A percentile compares a stretch with the other conserved stretches of the same genome.
Evolutionary conservation across 2,797 vertebrate species (phyloP).

Genomic region (Cottoperca gobio): DNA sequence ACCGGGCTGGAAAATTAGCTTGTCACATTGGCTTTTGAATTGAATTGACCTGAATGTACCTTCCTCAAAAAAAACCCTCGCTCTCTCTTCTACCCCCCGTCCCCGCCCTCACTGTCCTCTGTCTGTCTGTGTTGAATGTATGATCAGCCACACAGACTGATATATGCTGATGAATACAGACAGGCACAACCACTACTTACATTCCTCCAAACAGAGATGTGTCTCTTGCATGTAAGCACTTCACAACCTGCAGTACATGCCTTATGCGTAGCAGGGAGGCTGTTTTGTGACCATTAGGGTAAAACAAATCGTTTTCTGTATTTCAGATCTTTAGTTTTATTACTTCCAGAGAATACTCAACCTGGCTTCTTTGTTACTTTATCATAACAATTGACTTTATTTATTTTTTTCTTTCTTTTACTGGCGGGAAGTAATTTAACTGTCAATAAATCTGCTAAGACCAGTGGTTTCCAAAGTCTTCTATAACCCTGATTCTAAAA

Average conservation of each 20-base stretch:
- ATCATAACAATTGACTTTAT: neutral
- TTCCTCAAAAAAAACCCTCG: constrained; percentile 38
- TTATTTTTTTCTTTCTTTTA: neutral
- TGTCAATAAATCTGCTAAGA: neutral
- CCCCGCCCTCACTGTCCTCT: neutral
- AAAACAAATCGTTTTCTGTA: neutral
- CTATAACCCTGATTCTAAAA: neutral
- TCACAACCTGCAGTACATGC: neutral
- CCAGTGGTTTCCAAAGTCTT: neutral
- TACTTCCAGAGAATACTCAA: neutral
- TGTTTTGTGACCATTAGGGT: neutral
- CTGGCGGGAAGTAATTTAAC: neutral
- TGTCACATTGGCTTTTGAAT: constrained; percentile 87
- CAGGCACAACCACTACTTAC: constrained; percentile 34
- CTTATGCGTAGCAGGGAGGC: neutral
- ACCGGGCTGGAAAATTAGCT: constrained; percentile 87
- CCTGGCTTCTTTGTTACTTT: neutral
- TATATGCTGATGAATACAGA: constrained; percentile 41
- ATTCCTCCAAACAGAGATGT: constrained; percentile 42
- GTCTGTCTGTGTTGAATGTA: constrained; percentile 23
- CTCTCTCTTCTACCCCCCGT: neutral
- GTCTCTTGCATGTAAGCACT: constrained; percentile 80
- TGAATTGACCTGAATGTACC: constrained; percentile 87
- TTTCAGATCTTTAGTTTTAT: neutral
- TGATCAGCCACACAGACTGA: constrained; percentile 21